Conservation (phyloP, 23 tunicate species). For the Ciona savignyi region DNA sequence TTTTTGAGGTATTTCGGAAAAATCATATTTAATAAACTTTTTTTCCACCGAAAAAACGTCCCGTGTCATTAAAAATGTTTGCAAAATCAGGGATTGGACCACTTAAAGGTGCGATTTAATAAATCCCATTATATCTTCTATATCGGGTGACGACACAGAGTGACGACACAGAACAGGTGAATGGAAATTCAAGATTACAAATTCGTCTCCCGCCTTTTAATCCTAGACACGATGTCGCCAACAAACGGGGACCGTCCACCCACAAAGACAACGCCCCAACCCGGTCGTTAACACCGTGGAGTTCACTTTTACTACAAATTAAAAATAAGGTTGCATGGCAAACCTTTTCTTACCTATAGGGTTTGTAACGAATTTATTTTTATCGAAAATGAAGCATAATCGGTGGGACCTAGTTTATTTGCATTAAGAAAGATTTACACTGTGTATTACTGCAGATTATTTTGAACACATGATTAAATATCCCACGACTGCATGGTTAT, state of each 20-base stretch:
- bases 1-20: too few relatives aligned
- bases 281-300: neutral
- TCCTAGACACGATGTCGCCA: neutral
- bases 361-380: too few relatives aligned
- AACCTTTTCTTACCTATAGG: too few relatives aligned
- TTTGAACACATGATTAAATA: too few relatives aligned
- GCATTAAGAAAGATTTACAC: too few relatives aligned
- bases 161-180: neutral
- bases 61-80: too few relatives aligned
- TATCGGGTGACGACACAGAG: neutral
- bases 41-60: too few relatives aligned
- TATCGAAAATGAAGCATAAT: too few relatives aligned
- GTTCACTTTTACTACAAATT: neutral
- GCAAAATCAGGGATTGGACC: neutral
- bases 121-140: neutral
- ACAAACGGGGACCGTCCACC: neutral
- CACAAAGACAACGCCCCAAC: neutral
- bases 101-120: neutral
- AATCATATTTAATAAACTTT: too few relatives aligned
- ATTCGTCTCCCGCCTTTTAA: neutral
- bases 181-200: neutral
- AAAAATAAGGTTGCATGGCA: neutral
- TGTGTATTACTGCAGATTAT: too few relatives aligned
- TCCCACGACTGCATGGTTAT: too few relatives aligned
- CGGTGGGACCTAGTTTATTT: too few relatives aligned